Evolutionary conservation across 2,797 vertebrate species (phyloP).

Genomic region (Gymnothorax javanicus): DNA sequence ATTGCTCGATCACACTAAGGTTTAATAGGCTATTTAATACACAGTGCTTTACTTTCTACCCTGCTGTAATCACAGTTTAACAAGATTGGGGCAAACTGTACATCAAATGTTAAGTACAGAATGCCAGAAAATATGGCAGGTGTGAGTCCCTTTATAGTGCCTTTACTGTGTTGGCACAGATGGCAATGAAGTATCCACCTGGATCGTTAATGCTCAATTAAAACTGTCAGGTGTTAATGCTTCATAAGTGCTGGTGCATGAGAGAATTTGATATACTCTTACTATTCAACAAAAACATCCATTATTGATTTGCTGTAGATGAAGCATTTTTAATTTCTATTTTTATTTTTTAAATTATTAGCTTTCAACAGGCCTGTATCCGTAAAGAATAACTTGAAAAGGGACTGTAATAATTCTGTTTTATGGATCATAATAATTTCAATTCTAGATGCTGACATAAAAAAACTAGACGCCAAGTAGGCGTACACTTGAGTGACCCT

Average conservation of each 20-base stretch:
- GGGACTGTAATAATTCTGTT: not conserved
- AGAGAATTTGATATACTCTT: not conserved
- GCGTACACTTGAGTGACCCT: no score
- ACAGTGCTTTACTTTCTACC: slow-evolving; percentile 14
- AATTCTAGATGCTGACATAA: not conserved
- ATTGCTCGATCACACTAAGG: slow-evolving; percentile 11
- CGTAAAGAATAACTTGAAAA: not conserved
- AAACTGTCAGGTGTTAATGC: slow-evolving; percentile 5
- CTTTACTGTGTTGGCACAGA: slow-evolving; percentile 10
- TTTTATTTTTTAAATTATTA: not conserved
- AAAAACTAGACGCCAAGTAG: not conserved
- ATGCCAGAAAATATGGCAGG: slow-evolving; percentile 1
- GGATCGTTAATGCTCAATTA: slow-evolving; percentile 8
- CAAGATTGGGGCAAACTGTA: not conserved
- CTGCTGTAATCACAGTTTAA: slow-evolving; percentile 1
- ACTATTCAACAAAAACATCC: not conserved
- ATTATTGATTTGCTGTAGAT: not conserved
- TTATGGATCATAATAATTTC: not conserved
- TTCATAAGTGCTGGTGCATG: not conserved
- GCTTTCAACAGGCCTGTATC: not conserved
- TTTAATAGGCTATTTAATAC: slow-evolving; percentile 15
- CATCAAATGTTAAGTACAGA: not conserved
- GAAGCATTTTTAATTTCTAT: not conserved
- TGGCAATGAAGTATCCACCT: slow-evolving; percentile 11
- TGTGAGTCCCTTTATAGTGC: slow-evolving; percentile 8